phyloP scores from a whole-genome alignment of 2,113 vertebrate genomes.

The Burhinus bistriatus region DNA sequence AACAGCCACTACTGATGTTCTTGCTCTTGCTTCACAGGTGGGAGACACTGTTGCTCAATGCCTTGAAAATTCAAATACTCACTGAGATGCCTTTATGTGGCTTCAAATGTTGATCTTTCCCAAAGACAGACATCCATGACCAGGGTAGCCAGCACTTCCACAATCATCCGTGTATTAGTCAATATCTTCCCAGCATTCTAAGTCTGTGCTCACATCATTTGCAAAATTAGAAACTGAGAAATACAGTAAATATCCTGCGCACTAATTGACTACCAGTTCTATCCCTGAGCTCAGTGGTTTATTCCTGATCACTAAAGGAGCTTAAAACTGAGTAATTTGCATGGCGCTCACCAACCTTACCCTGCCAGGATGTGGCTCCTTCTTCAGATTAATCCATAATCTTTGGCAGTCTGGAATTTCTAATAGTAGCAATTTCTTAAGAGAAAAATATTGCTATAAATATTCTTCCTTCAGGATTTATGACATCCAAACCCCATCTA shows the following conservation, averaged over 20 bases:
- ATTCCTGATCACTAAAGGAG: not conserved
- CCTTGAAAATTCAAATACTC: not conserved
- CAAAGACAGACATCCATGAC: not conserved
- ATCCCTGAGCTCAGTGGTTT: not conserved
- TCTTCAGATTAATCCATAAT: constrained; percentile 2
- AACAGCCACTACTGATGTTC: not conserved
- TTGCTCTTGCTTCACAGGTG: not conserved
- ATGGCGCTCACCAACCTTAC: not conserved
- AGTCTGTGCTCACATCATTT: not conserved
- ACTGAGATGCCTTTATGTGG: not conserved
- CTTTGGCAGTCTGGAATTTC: not conserved
- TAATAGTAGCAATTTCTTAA: not conserved
- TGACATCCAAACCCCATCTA: not conserved
- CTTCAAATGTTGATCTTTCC: not conserved
- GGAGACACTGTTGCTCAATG: not conserved
- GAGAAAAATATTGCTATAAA: not conserved
- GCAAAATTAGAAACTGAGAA: not conserved
- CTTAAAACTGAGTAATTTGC: not conserved
- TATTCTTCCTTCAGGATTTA: not conserved
- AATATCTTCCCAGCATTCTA: not conserved
- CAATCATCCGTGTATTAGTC: not conserved
- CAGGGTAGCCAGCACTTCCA: not conserved
- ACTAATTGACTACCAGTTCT: not conserved
- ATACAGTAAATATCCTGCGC: fast-evolving
- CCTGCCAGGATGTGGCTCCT: not conserved